Evolutionary conservation across 2,888 invertebrate genomes (phyloP), one percentile per base, ranked within the genome.

Genomic region (Gibbula magus): DNA sequence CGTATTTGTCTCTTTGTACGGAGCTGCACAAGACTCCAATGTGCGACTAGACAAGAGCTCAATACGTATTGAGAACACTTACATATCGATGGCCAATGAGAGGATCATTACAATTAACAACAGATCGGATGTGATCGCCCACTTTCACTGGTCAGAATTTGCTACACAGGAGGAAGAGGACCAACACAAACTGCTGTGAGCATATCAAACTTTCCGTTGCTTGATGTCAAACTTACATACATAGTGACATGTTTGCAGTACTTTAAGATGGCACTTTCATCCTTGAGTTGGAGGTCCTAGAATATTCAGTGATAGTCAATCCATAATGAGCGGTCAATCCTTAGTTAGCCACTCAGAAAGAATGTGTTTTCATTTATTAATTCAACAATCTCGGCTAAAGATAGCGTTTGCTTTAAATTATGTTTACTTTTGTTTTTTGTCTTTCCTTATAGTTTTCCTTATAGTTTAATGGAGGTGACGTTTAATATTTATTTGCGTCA

Each of bases 21-120:
- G 93, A 61, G 91, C 89, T 7, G 91, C 92, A 16, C 91, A 92
- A 79, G 92, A 93, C 86, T 88, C 90, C 22, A 90, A 91, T 78
- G 91, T 93, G 4, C 84, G 93, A 51, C 86, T 93, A 78, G 93
- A 93, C 83, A 93, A 92, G 84, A 91, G 89, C 82, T 89, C 92
- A 4, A 86, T 93, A 25, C 85, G 90, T 7, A 91, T 93, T 79
- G 93, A 93, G 79, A 92, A 90, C 85, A 93, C 93, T 0, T 93
- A 88, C 83, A 89, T 93, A 29, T 91, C 92, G 7, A 91, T 93
- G 92, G 91, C 91, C 76, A 92, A 91, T 85, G 91, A 93, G 84
- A 88, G 92, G 75, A 91, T 89, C 2, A 87, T 93, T 0, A 90
- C 90, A 51, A 89, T 93, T 67, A 85, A 85, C 84, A 93, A 93